Base-by-base conservation (phyloP, 2,888 invertebrate genomes). In the Thysanoteuthis rhombus region DNA sequence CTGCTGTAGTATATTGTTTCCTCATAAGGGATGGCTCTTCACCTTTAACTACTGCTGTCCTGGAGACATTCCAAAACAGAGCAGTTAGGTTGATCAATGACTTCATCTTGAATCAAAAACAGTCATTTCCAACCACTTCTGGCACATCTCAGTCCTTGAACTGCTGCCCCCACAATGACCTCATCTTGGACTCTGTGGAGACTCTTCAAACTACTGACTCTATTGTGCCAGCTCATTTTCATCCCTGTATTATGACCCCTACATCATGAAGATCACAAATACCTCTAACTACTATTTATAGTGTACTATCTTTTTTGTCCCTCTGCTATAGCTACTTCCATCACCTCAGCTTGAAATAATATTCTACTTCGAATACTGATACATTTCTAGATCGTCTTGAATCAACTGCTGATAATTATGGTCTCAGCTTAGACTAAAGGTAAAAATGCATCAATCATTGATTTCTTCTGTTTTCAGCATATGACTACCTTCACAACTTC, bases 11-110 rank as follows among this genome's bases (percentile, higher is more conserved):
- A 75, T 75, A 75, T 75, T 75, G 75, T 75, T 75, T 75, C 75
- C 75, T 75, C 75, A 75, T 75, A 75, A 75, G 75, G 75, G 75
- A 75, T 75, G 75, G 75, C 75, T 75, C 75, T 75, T 75, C 75
- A 75, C n/a, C 75, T 36, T 75, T 52, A 52, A 75, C 75, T 75
- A n/a, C n/a, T 75, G 75, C 75, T n/a, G 75, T 75, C n/a, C 75
- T 75, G 75, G 75, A 75, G 75, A 75, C n/a, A 75, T 75, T 75
- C 75, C 75, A 75, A n/a, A 75, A 75, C n/a, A 75, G n/a, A 75
- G 36, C n/a, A 75, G 75, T 75, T 75, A 12, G 75, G 75, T 75
- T 75, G 75, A 75, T 75, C 75, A 75, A 75, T 75, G 75, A 75
- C 75, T 75, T 75, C n/a, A 75, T 75, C 75, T 75, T 36, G n/a